Percentiles rank a stretch among this genome's conserved stretches.
phyloP scores from a whole-genome alignment of 2,113 vertebrate genomes.

The Tringa solitaria region DNA sequence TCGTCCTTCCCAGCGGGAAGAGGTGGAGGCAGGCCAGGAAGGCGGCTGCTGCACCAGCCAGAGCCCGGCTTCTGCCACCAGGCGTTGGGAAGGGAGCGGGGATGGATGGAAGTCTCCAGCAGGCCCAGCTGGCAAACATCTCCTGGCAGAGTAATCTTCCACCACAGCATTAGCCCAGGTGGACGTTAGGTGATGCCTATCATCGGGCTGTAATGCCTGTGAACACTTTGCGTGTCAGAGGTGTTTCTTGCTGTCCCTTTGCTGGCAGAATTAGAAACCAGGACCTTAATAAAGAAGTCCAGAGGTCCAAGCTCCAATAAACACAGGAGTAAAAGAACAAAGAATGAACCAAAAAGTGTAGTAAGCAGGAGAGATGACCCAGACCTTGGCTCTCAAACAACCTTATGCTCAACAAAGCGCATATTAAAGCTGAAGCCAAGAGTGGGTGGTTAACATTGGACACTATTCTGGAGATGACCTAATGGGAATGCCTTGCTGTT shows the following conservation, averaged over 20 bases:
- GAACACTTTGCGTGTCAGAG: background rate
- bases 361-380: background rate
- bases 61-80: background rate
- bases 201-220: rapidly evolving
- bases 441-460: background rate
- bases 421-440: background rate
- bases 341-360: background rate
- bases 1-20: rapidly evolving
- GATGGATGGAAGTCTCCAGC: background rate
- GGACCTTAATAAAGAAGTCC: background rate
- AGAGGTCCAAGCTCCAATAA: background rate
- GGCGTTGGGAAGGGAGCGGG: background rate
- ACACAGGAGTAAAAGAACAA: background rate
- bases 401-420: rapidly evolving
- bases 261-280: background rate
- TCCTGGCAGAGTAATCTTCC: rapidly evolving
- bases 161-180: background rate
- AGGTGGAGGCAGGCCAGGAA: no score
- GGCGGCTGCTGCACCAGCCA: background rate
- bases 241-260: background rate
- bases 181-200: background rate
- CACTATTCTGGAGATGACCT: background rate
- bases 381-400: background rate
- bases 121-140: background rate
- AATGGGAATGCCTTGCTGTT: background rate